Evolutionary conservation across 53 echinoderm and acorn worm genomes (phyloP).

Genomic region (Paracentrotus lividus): DNA sequence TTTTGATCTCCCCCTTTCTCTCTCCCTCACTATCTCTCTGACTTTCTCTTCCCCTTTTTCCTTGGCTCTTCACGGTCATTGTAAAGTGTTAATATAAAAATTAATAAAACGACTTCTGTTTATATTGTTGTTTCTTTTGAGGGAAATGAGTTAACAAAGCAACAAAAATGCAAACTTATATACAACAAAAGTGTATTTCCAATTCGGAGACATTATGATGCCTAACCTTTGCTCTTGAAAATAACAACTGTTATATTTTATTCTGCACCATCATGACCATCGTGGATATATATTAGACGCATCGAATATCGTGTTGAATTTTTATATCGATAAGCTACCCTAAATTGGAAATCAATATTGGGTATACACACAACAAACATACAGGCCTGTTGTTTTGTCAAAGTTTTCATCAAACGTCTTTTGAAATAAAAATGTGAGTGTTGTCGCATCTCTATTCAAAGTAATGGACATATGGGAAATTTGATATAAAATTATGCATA

Average conservation of each 20-base stretch:
- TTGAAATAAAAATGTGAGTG: not conserved
- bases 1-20: not conserved
- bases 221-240: no score
- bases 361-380: not conserved
- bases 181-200: no score
- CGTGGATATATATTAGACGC: not conserved
- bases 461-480: no score
- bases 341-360: conserved; percentile 41
- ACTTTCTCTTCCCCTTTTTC: not conserved
- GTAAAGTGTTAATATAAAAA: no score
- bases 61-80: not conserved
- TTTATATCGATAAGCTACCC: conserved; percentile 16
- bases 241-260: no score
- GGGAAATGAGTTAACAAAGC: not conserved
- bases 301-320: not conserved
- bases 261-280: not conserved
- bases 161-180: not conserved
- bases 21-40: not conserved
- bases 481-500: no score
- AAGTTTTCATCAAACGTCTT: not conserved
- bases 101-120: no score
- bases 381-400: not conserved
- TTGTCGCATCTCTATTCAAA: no score
- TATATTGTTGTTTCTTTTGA: not conserved
- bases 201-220: no score